Evolutionary conservation across 1,140 invertebrate genomes (phyloP).

Genomic region (Drosophila albomicans): DNA sequence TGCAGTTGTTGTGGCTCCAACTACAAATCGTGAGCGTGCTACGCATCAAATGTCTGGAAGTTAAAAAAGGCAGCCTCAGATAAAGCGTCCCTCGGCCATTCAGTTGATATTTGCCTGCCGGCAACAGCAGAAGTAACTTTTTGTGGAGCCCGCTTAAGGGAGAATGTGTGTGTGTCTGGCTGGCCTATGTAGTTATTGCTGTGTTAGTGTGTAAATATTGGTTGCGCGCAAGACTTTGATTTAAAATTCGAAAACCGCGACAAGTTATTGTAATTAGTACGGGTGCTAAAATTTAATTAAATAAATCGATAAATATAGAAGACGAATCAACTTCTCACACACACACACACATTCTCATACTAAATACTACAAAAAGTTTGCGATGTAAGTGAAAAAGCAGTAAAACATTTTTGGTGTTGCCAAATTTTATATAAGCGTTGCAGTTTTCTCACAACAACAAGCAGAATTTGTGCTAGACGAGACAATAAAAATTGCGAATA

Average conservation of each 20-base stretch:
- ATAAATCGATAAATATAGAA: slow-evolving; percentile 22
- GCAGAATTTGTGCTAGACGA: slow-evolving; percentile 8
- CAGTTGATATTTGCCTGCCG: slow-evolving; percentile 73
- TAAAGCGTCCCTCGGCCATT: slow-evolving; percentile 52
- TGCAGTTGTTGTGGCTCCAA: slow-evolving; percentile 31
- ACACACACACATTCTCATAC: slow-evolving; percentile 12
- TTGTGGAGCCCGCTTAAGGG: slow-evolving; percentile 18
- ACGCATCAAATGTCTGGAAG: slow-evolving; percentile 53
- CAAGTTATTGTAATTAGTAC: slow-evolving; percentile 74
- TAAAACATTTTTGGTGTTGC: slow-evolving; percentile 29
- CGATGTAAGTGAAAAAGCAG: slow-evolving; percentile 56
- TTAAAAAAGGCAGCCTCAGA: slow-evolving; percentile 45
- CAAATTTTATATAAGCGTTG: slow-evolving; percentile 58
- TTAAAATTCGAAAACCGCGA: slow-evolving; percentile 65
- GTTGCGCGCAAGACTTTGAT: slow-evolving; percentile 49
- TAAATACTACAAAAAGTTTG: slow-evolving; percentile 20
- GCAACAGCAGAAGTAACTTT: slow-evolving; percentile 52
- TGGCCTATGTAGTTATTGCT: slow-evolving; percentile 22
- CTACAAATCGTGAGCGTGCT: slow-evolving; percentile 31
- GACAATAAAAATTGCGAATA: slow-evolving; percentile 21
- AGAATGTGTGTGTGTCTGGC: slow-evolving; percentile 37
- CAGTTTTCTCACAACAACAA: slow-evolving; percentile 14
- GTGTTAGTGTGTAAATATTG: slow-evolving; percentile 7
- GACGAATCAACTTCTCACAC: slow-evolving; percentile 5
- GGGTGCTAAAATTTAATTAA: slow-evolving; percentile 46